Conservation (phyloP, 92 coral and sea anemone genomes). For the Galaxea fascicularis region DNA sequence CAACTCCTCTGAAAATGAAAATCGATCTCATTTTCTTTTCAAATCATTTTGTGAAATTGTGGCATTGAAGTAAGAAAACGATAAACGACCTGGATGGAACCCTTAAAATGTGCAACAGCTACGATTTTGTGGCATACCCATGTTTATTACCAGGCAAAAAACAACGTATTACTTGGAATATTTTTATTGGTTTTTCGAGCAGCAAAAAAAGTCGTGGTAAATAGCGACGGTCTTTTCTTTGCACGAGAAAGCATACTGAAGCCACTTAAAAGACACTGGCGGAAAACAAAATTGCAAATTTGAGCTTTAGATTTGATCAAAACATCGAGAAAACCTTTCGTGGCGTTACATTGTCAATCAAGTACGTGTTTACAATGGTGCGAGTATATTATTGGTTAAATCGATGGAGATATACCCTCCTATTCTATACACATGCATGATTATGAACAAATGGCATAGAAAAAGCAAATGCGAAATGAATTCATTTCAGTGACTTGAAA, state of each 20-base stretch:
- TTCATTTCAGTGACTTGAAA: conserved; percentile 34
- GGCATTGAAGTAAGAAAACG: neutral
- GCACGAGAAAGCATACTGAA: neutral
- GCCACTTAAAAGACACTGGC: conserved; percentile 29
- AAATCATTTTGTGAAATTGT: neutral
- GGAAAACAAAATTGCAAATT: conserved; percentile 12
- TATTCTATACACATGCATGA: conserved; percentile 10
- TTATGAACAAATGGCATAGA: neutral
- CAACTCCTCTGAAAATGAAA: conserved; percentile 1
- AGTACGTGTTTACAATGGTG: conserved; percentile 1
- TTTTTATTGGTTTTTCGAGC: neutral
- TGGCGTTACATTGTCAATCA: conserved; percentile 34
- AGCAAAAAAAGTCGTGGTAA: neutral
- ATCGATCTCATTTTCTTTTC: neutral
- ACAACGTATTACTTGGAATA: too few relatives aligned
- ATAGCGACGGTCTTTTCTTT: too few relatives aligned
- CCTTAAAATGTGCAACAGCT: neutral
- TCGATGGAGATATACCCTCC: neutral
- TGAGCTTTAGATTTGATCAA: conserved; percentile 25
- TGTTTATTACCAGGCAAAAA: too few relatives aligned
- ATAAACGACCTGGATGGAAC: neutral
- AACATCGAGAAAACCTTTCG: neutral
- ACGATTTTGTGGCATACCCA: too few relatives aligned
- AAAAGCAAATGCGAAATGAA: conserved; percentile 12
- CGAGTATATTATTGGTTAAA: conserved; percentile 28